Conservation (phyloP, 2,797 vertebrate species). For the Somateria mollissima region DNA sequence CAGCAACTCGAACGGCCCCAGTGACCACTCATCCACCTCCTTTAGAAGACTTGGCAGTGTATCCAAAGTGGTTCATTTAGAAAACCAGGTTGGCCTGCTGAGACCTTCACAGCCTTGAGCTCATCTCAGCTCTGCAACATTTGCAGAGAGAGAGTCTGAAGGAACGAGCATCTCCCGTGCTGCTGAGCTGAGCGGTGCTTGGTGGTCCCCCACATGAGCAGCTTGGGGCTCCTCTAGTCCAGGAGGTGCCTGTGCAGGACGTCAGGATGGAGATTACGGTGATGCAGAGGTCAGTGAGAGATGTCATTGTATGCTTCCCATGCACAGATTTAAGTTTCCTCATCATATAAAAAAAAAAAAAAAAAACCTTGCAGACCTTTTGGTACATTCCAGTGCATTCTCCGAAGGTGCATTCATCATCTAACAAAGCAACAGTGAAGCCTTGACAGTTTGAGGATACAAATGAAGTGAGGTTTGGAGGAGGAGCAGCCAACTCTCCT, state of each 20-base stretch:
- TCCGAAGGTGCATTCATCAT: slow-evolving; percentile 12
- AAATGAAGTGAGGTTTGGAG: neutral
- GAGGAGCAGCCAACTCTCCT: slow-evolving; percentile 25
- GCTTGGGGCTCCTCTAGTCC: neutral
- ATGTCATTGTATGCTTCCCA: neutral
- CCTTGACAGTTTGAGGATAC: slow-evolving; percentile 13
- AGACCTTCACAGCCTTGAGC: neutral
- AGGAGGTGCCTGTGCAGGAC: neutral
- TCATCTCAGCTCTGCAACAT: neutral
- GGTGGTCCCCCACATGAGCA: neutral
- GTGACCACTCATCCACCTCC: neutral
- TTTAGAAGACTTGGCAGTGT: neutral
- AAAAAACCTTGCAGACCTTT: slow-evolving; percentile 8
- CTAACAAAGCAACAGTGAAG: neutral
- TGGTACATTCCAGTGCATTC: neutral
- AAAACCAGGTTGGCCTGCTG: neutral
- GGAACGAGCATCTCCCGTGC: neutral
- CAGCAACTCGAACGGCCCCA: neutral
- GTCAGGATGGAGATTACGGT: accelerated
- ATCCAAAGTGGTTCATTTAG: neutral
- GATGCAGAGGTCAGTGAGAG: neutral
- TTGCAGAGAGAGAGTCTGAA: neutral
- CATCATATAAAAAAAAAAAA: neutral
- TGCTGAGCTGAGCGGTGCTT: neutral
- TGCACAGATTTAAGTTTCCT: neutral